Evolutionary conservation across 2,888 invertebrate species (phyloP).

Genomic region (Sthenelais limicola): DNA sequence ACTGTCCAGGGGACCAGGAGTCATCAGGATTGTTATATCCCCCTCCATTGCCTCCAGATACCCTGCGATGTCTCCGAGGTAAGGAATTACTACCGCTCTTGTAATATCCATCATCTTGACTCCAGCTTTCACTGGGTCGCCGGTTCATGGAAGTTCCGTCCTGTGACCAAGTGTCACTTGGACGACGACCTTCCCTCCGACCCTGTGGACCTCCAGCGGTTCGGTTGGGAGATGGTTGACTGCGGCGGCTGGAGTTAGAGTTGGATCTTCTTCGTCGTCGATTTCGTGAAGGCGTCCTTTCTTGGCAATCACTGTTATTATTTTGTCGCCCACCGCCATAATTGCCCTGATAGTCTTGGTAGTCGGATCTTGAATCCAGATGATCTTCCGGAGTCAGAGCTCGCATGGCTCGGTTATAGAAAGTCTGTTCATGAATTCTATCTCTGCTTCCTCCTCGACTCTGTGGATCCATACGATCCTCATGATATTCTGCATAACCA

Average conservation of each 20-base stretch:
- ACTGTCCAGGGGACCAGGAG: conserved; percentile 10
- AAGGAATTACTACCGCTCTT: conserved; percentile 16
- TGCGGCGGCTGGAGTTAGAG: conserved; percentile 30
- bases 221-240: conserved; percentile 22
- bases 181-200: neutral
- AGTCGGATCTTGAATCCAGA: neutral
- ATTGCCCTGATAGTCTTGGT: neutral
- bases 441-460: conserved; percentile 3
- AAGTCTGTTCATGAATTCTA: conserved; percentile 5
- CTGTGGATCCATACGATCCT: neutral
- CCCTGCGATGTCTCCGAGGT: conserved; percentile 8
- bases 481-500: neutral
- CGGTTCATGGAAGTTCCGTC: conserved; percentile 2
- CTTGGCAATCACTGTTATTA: neutral
- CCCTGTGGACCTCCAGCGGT: neutral
- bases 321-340: neutral
- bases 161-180: conserved; percentile 19
- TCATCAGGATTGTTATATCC: conserved; percentile 1
- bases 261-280: conserved; percentile 11
- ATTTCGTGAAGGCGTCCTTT: conserved; percentile 1
- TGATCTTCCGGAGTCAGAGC: conserved; percentile 8
- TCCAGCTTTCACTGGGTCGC: conserved; percentile 5
- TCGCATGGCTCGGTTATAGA: conserved; percentile 6
- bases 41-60: neutral
- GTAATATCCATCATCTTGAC: conserved; percentile 17